A percentile compares a stretch with the other conserved stretches of the same genome.
Conservation (phyloP, 2,888 invertebrate species). For the Clusia tigrina region DNA sequence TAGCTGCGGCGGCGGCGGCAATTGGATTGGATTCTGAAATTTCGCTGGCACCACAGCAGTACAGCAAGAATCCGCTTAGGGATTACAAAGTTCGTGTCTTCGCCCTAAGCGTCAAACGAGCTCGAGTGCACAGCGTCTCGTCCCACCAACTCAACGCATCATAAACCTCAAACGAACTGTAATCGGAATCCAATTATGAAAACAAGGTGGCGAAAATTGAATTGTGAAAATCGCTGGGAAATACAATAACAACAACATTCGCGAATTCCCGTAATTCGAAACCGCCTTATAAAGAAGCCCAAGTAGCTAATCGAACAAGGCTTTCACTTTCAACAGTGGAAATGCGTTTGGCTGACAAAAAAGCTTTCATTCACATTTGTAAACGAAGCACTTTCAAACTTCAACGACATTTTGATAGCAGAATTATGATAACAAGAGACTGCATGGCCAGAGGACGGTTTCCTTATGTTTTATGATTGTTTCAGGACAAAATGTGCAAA, state of each 20-base stretch:
- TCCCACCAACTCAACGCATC: background rate
- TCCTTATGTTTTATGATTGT: too few relatives aligned
- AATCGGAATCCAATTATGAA: constrained; percentile 23
- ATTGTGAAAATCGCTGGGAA: constrained; percentile 2
- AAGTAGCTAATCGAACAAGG: background rate
- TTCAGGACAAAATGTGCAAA: too few relatives aligned
- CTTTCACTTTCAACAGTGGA: constrained; percentile 11
- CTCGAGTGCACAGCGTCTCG: background rate
- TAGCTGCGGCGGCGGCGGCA: background rate
- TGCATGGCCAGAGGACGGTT: too few relatives aligned
- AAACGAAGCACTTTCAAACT: too few relatives aligned
- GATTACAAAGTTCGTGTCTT: background rate
- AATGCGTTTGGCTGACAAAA: too few relatives aligned
- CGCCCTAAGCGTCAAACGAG: background rate
- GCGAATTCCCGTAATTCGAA: background rate
- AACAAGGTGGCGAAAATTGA: constrained; percentile 7
- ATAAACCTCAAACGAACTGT: constrained; percentile 1
- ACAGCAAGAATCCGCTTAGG: constrained; percentile 10
- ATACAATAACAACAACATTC: constrained; percentile 11
- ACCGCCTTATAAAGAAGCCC: constrained; percentile 1
- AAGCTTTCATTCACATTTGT: background rate
- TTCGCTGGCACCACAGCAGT: background rate
- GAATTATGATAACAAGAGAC: too few relatives aligned
- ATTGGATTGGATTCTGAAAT: background rate
- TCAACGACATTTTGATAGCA: too few relatives aligned